Evolutionary conservation across 2,113 vertebrate species (phyloP).

Genomic region (Ginglymostoma cirratum): DNA sequence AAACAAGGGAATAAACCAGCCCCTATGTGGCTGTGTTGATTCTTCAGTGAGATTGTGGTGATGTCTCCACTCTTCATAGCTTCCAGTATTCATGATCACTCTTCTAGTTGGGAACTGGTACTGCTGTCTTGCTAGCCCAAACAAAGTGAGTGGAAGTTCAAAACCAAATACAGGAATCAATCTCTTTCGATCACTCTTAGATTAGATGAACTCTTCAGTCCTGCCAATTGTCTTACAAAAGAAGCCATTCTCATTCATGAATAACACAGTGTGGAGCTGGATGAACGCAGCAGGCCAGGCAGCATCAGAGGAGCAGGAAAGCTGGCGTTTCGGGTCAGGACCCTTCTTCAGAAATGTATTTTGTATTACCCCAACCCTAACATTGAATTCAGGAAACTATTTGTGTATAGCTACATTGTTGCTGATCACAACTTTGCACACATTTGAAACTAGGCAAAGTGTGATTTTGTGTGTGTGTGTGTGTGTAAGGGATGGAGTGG

Average conservation of each 20-base stretch:
- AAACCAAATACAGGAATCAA: neutral
- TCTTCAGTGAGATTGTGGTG: neutral
- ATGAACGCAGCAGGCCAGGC: no score
- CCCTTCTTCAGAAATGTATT: neutral
- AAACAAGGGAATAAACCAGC: neutral
- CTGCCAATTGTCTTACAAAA: neutral
- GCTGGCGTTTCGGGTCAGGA: no score
- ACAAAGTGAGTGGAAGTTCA: neutral
- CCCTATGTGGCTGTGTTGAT: neutral
- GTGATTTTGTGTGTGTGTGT: neutral
- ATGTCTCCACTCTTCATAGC: neutral
- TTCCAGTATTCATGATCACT: neutral
- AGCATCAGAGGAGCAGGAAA: no score
- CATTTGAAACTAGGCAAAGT: neutral
- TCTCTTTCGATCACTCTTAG: neutral
- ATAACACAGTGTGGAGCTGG: no score
- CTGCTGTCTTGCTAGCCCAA: neutral
- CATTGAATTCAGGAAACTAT: neutral
- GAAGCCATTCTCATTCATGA: neutral
- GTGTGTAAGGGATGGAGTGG: neutral
- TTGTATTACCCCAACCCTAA: neutral
- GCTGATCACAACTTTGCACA: neutral
- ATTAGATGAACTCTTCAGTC: neutral
- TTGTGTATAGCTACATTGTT: neutral
- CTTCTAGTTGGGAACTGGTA: neutral